Evolutionary conservation across 2,888 invertebrate genomes (phyloP).

Genomic region (Caradrina clavipalpis): DNA sequence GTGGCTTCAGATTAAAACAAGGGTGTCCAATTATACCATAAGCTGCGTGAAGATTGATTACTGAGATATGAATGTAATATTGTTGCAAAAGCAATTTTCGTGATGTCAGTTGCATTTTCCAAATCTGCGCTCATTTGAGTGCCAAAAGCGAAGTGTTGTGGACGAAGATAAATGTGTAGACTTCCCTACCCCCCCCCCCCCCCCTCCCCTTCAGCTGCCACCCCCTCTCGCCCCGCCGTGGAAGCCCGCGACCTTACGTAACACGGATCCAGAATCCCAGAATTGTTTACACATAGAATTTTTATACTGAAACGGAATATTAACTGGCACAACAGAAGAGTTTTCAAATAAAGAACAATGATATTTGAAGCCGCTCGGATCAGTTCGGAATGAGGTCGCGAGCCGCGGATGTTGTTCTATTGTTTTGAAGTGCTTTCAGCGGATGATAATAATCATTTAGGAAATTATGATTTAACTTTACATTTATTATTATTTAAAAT

Average conservation of each 20-base stretch:
- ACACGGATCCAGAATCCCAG: conserved; percentile 27
- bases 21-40: no score
- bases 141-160: conserved; percentile 47
- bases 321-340: conserved; percentile 24
- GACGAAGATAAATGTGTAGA: conserved; percentile 58
- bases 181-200: not conserved
- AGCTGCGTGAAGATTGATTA: conserved; percentile 20
- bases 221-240: not conserved
- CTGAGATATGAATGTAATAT: conserved; percentile 27
- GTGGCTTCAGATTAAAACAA: no score
- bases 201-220: not conserved
- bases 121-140: conserved; percentile 54
- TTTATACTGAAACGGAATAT: conserved; percentile 26
- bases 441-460: not conserved
- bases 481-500: not conserved
- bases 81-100: conserved; percentile 35
- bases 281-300: conserved; percentile 49
- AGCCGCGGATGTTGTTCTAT: conserved; percentile 2
- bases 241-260: conserved; percentile 40
- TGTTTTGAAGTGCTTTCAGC: conserved; percentile 22
- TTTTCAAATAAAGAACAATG: conserved; percentile 23
- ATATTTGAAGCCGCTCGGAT: conserved; percentile 11
- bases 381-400: conserved; percentile 18
- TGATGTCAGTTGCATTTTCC: conserved; percentile 53
- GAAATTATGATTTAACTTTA: conserved; percentile 1